Percentiles rank a stretch among this genome's conserved stretches.
Conservation (phyloP, 2,113 vertebrate genomes). For the Neomonachus schauinslandi region DNA sequence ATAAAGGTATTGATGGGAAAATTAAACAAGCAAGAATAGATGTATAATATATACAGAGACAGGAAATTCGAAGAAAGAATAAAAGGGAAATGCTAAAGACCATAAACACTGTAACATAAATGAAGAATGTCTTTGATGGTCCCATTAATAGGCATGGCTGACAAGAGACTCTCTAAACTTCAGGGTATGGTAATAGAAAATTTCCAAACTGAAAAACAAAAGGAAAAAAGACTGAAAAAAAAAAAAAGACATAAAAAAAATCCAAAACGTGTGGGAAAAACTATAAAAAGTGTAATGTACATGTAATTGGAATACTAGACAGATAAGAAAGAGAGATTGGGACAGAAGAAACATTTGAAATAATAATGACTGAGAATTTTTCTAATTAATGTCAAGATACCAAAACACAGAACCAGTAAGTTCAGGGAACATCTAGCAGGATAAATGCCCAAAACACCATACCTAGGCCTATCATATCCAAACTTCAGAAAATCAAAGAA, state of each 20-base stretch:
- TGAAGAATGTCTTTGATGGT: neutral
- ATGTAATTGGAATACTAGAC: too few relatives aligned
- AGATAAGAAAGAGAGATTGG: too few relatives aligned
- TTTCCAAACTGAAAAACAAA: neutral
- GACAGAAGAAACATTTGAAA: too few relatives aligned
- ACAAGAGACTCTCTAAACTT: neutral
- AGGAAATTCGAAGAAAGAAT: neutral
- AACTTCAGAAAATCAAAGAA: neutral
- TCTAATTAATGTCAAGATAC: neutral
- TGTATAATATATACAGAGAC: neutral
- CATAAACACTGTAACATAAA: neutral
- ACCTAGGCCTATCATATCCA: neutral
- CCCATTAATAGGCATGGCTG: neutral
- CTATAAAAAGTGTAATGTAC: too few relatives aligned
- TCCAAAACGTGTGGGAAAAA: too few relatives aligned
- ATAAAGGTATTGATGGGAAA: neutral
- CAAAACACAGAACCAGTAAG: neutral
- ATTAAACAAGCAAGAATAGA: neutral
- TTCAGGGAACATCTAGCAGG: neutral
- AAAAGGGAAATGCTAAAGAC: neutral
- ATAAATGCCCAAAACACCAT: neutral
- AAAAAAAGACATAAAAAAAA: too few relatives aligned
- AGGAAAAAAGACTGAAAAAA: neutral
- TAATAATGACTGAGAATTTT: neutral
- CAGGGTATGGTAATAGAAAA: neutral